phyloP scores from a whole-genome alignment of 2,113 vertebrate genomes.

The Neolamprologus hecqui region DNA sequence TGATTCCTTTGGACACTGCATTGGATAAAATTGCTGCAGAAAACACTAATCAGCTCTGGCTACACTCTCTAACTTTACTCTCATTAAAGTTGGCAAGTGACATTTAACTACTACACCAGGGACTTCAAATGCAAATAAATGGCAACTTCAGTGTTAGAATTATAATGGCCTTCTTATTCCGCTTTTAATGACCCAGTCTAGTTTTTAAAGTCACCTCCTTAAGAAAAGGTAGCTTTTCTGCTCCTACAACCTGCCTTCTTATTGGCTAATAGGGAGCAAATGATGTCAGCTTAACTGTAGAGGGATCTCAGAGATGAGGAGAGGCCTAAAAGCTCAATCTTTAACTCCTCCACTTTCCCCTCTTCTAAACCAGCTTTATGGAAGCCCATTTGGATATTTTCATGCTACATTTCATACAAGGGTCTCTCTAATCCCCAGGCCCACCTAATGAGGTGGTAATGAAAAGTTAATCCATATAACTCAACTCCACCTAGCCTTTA shows the following conservation, averaged over 20 bases:
- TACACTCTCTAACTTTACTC: slow-evolving; percentile 53
- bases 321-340: slow-evolving; percentile 44
- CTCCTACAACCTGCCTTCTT: slow-evolving; percentile 39
- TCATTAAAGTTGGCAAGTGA: slow-evolving; percentile 69
- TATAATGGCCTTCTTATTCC: slow-evolving; percentile 63
- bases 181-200: slow-evolving; percentile 71
- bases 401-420: slow-evolving; percentile 63
- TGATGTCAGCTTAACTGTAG: slow-evolving; percentile 32
- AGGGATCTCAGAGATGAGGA: slow-evolving; percentile 8
- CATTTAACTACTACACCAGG: slow-evolving; percentile 64
- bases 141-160: slow-evolving; percentile 60
- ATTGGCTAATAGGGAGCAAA: slow-evolving; percentile 63
- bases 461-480: slow-evolving; percentile 74
- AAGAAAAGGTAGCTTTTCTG: slow-evolving; percentile 28
- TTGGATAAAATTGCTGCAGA: slow-evolving; percentile 29
- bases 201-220: slow-evolving; percentile 69
- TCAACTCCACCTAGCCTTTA: slow-evolving; percentile 69
- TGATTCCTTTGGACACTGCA: slow-evolving; percentile 37
- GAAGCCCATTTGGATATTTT: slow-evolving; percentile 57
- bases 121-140: slow-evolving; percentile 67
- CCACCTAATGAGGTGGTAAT: slow-evolving; percentile 73
- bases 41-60: slow-evolving; percentile 55
- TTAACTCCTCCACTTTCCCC: slow-evolving; percentile 25
- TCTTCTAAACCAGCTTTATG: slow-evolving; percentile 39
- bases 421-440: slow-evolving; percentile 68